A percentile compares a stretch with the other conserved stretches of the same genome.
Evolutionary conservation across 2,113 vertebrate species (phyloP).

Genomic region (Saiga tatarica): DNA sequence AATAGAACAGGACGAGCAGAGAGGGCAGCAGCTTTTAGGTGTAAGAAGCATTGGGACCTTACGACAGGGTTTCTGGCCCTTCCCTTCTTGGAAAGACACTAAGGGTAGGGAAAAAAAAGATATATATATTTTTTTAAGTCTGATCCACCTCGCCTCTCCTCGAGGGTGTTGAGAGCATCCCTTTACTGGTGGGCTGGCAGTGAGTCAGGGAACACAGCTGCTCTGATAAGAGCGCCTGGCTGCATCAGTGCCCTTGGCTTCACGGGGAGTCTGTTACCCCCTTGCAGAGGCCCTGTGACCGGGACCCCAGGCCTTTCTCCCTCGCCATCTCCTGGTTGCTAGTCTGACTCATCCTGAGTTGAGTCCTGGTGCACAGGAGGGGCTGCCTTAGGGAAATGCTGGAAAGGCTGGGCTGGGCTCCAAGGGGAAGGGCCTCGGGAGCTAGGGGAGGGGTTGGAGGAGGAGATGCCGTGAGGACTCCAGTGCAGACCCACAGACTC

Average conservation of each 20-base stretch:
- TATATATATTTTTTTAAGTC: not conserved
- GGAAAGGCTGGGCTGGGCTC: not conserved
- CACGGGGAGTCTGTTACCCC: not conserved
- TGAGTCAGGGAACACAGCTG: not conserved
- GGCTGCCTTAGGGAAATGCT: not conserved
- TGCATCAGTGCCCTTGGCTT: rapidly evolving
- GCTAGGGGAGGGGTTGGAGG: not conserved
- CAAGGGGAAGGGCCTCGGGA: too few species aligned
- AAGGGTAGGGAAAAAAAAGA: not conserved
- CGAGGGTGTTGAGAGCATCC: not conserved
- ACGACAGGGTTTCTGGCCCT: not conserved
- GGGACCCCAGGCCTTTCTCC: not conserved
- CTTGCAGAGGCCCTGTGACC: rapidly evolving
- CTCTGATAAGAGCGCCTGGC: rapidly evolving
- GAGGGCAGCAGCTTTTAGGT: not conserved
- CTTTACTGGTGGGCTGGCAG: not conserved
- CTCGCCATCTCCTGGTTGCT: rapidly evolving
- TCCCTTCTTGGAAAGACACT: not conserved
- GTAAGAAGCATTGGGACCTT: rapidly evolving
- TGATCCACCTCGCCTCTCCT: not conserved
- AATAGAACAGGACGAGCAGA: rapidly evolving
- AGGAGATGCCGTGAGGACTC: rapidly evolving
- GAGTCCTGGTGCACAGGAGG: not conserved
- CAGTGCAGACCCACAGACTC: not conserved
- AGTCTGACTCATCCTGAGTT: not conserved